Percentiles rank a stretch among this genome's conserved stretches.
phyloP scores from a whole-genome alignment of 1,140 invertebrate genomes.

The Drosophila prosaltans region DNA sequence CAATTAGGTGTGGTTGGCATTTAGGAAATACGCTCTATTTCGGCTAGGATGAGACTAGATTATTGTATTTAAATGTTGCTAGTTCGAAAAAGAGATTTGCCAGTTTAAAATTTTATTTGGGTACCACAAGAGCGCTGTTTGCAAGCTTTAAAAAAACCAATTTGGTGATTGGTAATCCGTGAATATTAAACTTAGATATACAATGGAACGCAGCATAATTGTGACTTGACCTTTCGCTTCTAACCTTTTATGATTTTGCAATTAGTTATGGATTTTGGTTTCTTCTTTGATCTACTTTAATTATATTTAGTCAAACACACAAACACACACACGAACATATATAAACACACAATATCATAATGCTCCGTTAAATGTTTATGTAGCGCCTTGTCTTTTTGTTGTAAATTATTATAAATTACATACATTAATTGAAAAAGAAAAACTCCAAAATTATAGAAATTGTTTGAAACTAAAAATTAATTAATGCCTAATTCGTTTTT shows the following conservation, averaged over 20 bases:
- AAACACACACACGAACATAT: constrained; percentile 12
- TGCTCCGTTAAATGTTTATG: constrained; percentile 37
- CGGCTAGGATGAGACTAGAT: too few species aligned
- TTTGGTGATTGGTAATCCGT: background rate
- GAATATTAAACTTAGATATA: background rate
- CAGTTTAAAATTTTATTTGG: background rate
- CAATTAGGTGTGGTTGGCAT: too few species aligned
- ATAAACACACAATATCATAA: constrained; percentile 32
- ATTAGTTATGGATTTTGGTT: constrained; percentile 44
- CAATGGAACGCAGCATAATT: background rate
- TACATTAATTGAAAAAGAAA: constrained; percentile 11
- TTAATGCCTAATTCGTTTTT: constrained; percentile 71
- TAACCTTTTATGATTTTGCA: constrained; percentile 36
- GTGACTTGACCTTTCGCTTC: constrained; percentile 29
- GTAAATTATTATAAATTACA: constrained; percentile 24
- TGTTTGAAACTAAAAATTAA: constrained; percentile 54
- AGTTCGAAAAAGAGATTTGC: background rate
- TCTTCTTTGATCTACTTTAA: constrained; percentile 47
- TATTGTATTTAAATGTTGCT: too few species aligned
- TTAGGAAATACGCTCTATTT: too few species aligned
- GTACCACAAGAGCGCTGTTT: background rate
- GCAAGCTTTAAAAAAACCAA: background rate
- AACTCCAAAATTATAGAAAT: constrained; percentile 36
- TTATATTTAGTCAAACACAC: constrained; percentile 50
- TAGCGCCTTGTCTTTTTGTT: constrained; percentile 54